Percentiles rank a stretch among this genome's conserved stretches.
These are phyloP conservation scores for Cheilinus undulatus DNA, from an alignment of 2,113 vertebrate genomes.

Conservation along the genomic window DNA sequence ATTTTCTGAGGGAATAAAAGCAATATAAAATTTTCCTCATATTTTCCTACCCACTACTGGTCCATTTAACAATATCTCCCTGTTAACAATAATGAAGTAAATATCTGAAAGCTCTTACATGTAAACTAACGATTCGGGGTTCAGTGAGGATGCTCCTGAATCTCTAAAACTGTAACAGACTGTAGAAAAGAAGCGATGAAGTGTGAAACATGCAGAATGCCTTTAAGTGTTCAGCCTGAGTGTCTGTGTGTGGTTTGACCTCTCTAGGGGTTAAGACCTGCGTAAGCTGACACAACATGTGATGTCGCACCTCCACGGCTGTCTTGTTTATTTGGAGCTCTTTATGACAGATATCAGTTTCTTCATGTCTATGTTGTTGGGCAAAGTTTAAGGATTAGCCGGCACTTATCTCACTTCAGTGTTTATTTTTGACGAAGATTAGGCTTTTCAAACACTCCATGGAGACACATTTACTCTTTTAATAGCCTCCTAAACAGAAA, in stretches of 20 bases:
- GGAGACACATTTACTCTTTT: too few relatives aligned
- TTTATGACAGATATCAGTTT: slow-evolving; percentile 33
- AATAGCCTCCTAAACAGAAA: too few relatives aligned
- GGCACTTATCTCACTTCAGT: slow-evolving; percentile 14
- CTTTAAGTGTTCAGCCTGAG: slow-evolving; percentile 27
- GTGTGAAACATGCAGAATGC: slow-evolving; percentile 46
- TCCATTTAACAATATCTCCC: not conserved
- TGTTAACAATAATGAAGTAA: not conserved
- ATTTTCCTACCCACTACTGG: too few relatives aligned
- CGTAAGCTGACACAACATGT: slow-evolving; percentile 43
- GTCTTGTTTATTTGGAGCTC: slow-evolving; percentile 33
- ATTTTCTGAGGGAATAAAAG: too few relatives aligned
- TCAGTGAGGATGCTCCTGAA: slow-evolving; percentile 30
- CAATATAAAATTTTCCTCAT: too few relatives aligned
- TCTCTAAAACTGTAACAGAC: slow-evolving; percentile 21
- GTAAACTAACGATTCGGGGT: slow-evolving; percentile 19
- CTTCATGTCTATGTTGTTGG: slow-evolving; percentile 38
- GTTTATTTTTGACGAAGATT: slow-evolving; percentile 44
- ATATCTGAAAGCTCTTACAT: not conserved
- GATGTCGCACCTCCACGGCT: slow-evolving; percentile 49
- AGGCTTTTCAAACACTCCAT: slow-evolving; percentile 38
- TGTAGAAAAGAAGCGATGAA: slow-evolving; percentile 16
- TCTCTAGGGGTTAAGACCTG: slow-evolving; percentile 46
- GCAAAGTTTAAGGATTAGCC: slow-evolving; percentile 23
- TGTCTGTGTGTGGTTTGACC: slow-evolving; percentile 32